Percentiles rank a stretch among this genome's conserved stretches.
Conservation (phyloP, 1,140 invertebrate species). For the Phenacoccus solenopsis region DNA sequence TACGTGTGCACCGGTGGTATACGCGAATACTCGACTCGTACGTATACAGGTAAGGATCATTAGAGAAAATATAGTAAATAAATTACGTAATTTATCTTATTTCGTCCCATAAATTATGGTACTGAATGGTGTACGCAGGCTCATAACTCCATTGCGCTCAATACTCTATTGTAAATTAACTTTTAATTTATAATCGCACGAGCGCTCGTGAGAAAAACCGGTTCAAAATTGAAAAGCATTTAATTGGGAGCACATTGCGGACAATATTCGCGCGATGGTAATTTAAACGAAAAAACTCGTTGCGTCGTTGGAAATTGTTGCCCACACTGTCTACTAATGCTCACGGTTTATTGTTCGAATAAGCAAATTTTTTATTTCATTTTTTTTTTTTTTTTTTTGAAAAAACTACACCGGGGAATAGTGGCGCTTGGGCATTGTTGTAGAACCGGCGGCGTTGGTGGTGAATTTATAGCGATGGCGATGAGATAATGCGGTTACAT, state of each 20-base stretch:
- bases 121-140: background rate
- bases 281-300: slow-evolving; percentile 2
- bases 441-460: background rate
- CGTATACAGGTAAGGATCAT: background rate
- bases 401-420: no score
- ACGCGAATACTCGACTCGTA: background rate
- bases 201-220: slow-evolving; percentile 16
- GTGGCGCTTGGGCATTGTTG: background rate
- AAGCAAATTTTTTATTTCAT: no score
- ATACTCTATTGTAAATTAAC: slow-evolving; percentile 16
- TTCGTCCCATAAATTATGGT: slow-evolving; percentile 1
- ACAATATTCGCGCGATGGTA: background rate
- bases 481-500: no score
- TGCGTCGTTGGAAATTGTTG: background rate
- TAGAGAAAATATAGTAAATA: slow-evolving; percentile 8
- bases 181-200: slow-evolving; percentile 17
- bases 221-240: slow-evolving; percentile 15
- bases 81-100: slow-evolving; percentile 14
- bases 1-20: background rate
- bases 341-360: background rate
- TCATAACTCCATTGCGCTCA: slow-evolving; percentile 9
- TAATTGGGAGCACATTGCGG: slow-evolving; percentile 14
- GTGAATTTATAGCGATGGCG: no score
- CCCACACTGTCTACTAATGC: background rate
- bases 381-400: background rate